Evolutionary conservation across 1,140 invertebrate genomes (phyloP).

Genomic region (Bombus affinis): DNA sequence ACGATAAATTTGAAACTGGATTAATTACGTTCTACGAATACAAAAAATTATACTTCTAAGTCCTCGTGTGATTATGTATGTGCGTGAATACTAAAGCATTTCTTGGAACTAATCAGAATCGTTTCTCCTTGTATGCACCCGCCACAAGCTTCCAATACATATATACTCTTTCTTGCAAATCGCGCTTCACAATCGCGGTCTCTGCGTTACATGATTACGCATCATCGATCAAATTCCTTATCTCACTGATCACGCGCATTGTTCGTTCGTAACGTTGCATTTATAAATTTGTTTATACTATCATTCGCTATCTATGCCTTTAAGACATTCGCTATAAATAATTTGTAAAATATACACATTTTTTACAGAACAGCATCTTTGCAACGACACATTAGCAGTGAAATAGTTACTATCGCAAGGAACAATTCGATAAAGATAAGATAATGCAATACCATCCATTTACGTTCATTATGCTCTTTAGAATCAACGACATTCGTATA

Average conservation of each 20-base stretch:
- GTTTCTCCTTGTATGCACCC: neutral
- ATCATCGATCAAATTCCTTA: neutral
- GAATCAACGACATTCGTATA: neutral
- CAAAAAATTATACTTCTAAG: constrained; percentile 23
- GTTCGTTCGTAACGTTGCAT: neutral
- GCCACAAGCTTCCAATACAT: neutral
- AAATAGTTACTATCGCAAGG: constrained; percentile 38
- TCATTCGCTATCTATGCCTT: constrained; percentile 20
- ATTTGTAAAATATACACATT: constrained; percentile 52
- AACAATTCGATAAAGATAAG: constrained; percentile 52
- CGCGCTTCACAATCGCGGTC: neutral
- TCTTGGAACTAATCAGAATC: constrained; percentile 39
- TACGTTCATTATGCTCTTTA: neutral
- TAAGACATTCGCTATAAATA: constrained; percentile 47
- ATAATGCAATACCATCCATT: constrained; percentile 37
- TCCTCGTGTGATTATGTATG: constrained; percentile 17
- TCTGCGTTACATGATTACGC: constrained; percentile 25
- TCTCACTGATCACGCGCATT: neutral
- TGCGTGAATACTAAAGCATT: constrained; percentile 44
- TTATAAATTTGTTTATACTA: constrained; percentile 17
- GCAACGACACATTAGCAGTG: constrained; percentile 17
- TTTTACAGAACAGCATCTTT: constrained; percentile 49
- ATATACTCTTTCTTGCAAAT: constrained; percentile 1
- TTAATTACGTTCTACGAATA: constrained; percentile 27
- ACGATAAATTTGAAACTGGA: neutral